phyloP scores from a whole-genome alignment of 2,888 invertebrate species.

The Oscheius sp. region DNA sequence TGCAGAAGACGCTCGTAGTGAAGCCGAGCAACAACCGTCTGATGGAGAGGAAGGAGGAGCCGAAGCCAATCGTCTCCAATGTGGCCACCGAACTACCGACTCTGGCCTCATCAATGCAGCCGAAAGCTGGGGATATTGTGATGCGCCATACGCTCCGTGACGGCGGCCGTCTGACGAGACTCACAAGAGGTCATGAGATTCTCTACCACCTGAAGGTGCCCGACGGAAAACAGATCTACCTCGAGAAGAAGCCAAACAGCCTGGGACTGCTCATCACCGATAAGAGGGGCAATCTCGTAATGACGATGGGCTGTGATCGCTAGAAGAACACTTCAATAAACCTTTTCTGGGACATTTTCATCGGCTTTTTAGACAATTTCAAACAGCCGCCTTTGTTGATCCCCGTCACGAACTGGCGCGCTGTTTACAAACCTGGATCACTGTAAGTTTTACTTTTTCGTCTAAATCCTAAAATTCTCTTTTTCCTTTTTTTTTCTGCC shows the following conservation, averaged over 20 bases:
- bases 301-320: slow-evolving; percentile 15
- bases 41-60: neutral
- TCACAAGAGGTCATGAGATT: neutral
- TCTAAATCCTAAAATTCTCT: no score
- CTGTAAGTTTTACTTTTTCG: no score
- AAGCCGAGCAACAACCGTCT: no score
- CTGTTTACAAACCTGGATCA: no score
- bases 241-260: slow-evolving; percentile 3
- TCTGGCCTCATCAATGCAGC: slow-evolving; percentile 9
- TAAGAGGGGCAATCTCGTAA: neutral
- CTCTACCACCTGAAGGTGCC: slow-evolving; percentile 12
- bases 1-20: no score
- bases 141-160: neutral
- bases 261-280: slow-evolving; percentile 15
- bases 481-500: no score
- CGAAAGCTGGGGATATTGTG: slow-evolving; percentile 6
- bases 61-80: neutral
- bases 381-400: neutral
- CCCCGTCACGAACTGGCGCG: no score
- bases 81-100: slow-evolving; percentile 4
- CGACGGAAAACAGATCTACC: slow-evolving; percentile 17
- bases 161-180: slow-evolving; percentile 4
- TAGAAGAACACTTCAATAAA: slow-evolving; percentile 1
- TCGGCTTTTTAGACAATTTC: neutral
- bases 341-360: no score